These are phyloP conservation scores for Eurytoma adleriae DNA, from an alignment of 2,888 invertebrate genomes.

Conservation along the genomic window DNA sequence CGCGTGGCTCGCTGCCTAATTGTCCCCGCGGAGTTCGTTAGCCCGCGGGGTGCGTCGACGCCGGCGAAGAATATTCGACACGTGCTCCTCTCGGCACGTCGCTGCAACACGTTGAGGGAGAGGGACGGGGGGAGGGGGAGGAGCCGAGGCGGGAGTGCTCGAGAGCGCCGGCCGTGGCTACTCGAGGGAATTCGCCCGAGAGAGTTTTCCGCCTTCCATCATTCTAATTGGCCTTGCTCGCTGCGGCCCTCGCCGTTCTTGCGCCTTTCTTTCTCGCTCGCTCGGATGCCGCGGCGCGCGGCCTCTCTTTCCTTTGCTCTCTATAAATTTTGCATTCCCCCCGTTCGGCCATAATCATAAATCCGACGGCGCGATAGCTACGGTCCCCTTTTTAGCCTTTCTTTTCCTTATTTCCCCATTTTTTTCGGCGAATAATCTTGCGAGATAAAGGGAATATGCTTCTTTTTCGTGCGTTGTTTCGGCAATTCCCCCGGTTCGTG, in stretches of 20 bases:
- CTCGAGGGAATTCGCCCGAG: slow-evolving; percentile 46
- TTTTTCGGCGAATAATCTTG: background rate
- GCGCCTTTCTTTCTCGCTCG: background rate
- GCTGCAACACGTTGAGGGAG: slow-evolving; percentile 48
- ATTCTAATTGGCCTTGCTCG: slow-evolving; percentile 51
- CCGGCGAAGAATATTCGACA: slow-evolving; percentile 18
- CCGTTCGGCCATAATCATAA: slow-evolving; percentile 36
- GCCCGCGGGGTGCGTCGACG: background rate
- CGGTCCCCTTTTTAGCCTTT: slow-evolving; percentile 1
- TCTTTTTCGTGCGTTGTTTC: no score
- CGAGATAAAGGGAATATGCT: no score
- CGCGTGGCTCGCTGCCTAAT: slow-evolving; percentile 6
- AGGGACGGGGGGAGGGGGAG: background rate
- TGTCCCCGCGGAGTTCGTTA: background rate
- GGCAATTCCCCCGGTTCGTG: no score
- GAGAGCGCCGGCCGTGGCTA: slow-evolving; percentile 45
- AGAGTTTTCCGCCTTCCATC: slow-evolving; percentile 48
- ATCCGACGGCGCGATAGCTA: slow-evolving; percentile 32
- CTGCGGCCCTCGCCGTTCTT: background rate
- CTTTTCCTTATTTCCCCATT: background rate
- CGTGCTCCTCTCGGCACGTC: slow-evolving; percentile 15
- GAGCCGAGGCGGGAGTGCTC: slow-evolving; percentile 36
- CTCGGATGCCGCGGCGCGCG: background rate
- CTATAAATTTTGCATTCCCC: slow-evolving; percentile 39
- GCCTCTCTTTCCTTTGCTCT: slow-evolving; percentile 3